Evolutionary conservation across 2,113 vertebrate species (phyloP).

Genomic region (Polypterus senegalus): DNA sequence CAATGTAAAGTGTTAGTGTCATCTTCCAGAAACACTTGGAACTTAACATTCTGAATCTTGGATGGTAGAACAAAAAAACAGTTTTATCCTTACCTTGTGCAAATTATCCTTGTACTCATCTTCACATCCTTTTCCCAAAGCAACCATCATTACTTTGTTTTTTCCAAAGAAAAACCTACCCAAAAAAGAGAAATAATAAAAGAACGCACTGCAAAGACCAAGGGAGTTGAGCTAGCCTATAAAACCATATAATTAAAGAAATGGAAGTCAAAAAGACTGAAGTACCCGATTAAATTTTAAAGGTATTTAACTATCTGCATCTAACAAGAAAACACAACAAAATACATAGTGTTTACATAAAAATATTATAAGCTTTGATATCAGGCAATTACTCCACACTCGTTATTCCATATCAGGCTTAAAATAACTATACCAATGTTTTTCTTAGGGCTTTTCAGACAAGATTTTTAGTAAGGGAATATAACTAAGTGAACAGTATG

Average conservation of each 20-base stretch:
- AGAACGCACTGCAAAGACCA: background rate
- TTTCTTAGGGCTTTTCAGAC: background rate
- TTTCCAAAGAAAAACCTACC: constrained; percentile 94
- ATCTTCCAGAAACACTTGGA: too few relatives aligned
- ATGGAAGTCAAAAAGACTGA: background rate
- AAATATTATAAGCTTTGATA: too few relatives aligned
- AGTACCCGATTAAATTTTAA: too few relatives aligned
- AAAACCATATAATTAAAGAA: background rate
- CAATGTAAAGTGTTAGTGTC: too few relatives aligned
- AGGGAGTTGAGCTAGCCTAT: background rate
- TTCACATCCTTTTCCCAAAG: constrained; percentile 67
- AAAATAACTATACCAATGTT: too few relatives aligned
- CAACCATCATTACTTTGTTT: constrained; percentile 95
- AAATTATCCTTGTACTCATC: constrained; percentile 90
- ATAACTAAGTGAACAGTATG: background rate
- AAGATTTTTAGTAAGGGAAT: background rate
- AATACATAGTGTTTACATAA: too few relatives aligned
- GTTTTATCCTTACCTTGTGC: constrained; percentile 59
- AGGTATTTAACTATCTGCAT: too few relatives aligned
- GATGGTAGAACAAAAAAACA: too few relatives aligned
- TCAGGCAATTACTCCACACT: too few relatives aligned
- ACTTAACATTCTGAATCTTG: too few relatives aligned
- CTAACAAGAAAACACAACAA: too few relatives aligned
- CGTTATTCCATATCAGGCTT: too few relatives aligned
- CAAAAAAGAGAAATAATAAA: background rate